These are phyloP conservation scores for Seriola rivoliana DNA, from an alignment of 2,113 vertebrate species.

Conservation along the genomic window DNA sequence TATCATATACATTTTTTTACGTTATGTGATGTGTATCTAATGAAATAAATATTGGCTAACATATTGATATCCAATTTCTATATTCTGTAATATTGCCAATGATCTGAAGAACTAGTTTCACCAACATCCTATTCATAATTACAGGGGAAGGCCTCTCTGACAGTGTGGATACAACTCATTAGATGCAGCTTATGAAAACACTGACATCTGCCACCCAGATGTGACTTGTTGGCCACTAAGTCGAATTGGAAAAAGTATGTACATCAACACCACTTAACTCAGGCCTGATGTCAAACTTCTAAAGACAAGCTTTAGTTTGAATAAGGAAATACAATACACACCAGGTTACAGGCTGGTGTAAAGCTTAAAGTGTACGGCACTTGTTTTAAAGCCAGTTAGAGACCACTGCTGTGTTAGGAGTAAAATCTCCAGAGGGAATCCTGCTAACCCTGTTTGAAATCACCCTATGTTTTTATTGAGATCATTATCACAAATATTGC, in stretches of 20 bases:
- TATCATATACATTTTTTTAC: too few relatives aligned
- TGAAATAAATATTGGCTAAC: neutral
- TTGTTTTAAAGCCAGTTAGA: conserved; percentile 42
- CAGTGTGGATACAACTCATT: neutral
- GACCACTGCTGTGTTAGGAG: conserved; percentile 46
- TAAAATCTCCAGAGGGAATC: conserved; percentile 54
- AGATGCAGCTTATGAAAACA: neutral
- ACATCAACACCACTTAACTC: conserved; percentile 12
- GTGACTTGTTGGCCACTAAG: neutral
- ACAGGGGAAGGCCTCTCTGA: neutral
- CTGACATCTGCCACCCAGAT: conserved; percentile 32
- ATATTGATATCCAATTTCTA: neutral
- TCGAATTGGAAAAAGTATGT: conserved; percentile 1
- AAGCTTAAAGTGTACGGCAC: conserved; percentile 8
- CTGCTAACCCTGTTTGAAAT: conserved; percentile 56
- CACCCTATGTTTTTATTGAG: conserved; percentile 63
- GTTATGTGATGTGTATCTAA: neutral
- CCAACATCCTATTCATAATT: neutral
- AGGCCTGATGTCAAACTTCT: conserved; percentile 4
- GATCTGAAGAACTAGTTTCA: too few relatives aligned
- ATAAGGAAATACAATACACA: conserved; percentile 19
- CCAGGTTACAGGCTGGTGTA: conserved; percentile 3
- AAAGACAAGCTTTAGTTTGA: conserved; percentile 8
- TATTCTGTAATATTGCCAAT: neutral
- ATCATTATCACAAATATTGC: conserved; percentile 79